Percentiles rank a stretch among this genome's conserved stretches.
Evolutionary conservation across 1,140 invertebrate genomes (phyloP).

Genomic region (Acromyrmex charruanus): DNA sequence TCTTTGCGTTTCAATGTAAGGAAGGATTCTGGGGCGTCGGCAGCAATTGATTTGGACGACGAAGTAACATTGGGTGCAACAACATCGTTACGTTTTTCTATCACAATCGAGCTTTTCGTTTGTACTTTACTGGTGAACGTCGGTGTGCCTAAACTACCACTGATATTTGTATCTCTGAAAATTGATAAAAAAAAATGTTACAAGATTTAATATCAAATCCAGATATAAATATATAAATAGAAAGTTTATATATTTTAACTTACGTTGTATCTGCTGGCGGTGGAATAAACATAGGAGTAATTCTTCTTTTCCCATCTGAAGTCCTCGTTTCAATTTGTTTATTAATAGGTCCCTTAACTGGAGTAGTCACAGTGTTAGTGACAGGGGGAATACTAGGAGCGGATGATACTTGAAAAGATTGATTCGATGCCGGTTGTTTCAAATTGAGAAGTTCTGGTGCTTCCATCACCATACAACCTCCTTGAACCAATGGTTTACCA

Average conservation of each 20-base stretch:
- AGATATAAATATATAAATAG: neutral
- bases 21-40: slow-evolving; percentile 71
- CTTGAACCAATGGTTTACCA: slow-evolving; percentile 91
- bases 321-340: slow-evolving; percentile 98
- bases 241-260: slow-evolving; percentile 40
- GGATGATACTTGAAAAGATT: slow-evolving; percentile 59
- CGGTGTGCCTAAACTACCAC: slow-evolving; percentile 77
- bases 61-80: slow-evolving; percentile 89
- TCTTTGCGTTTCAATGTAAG: slow-evolving; percentile 83
- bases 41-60: slow-evolving; percentile 83
- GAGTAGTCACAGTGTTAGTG: slow-evolving; percentile 76
- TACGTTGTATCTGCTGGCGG: slow-evolving; percentile 89
- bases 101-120: slow-evolving; percentile 93
- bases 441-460: slow-evolving; percentile 92
- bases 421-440: slow-evolving; percentile 72
- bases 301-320: slow-evolving; percentile 96
- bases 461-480: slow-evolving; percentile 92
- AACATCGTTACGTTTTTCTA: slow-evolving; percentile 93
- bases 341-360: slow-evolving; percentile 91
- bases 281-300: slow-evolving; percentile 98
- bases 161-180: slow-evolving; percentile 86
- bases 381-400: slow-evolving; percentile 74
- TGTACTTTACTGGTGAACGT: slow-evolving; percentile 93
- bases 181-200: slow-evolving; percentile 13
- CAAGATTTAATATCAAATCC: slow-evolving; percentile 19